phyloP scores from a whole-genome alignment of 2,113 vertebrate genomes.

The Chionomys nivalis region DNA sequence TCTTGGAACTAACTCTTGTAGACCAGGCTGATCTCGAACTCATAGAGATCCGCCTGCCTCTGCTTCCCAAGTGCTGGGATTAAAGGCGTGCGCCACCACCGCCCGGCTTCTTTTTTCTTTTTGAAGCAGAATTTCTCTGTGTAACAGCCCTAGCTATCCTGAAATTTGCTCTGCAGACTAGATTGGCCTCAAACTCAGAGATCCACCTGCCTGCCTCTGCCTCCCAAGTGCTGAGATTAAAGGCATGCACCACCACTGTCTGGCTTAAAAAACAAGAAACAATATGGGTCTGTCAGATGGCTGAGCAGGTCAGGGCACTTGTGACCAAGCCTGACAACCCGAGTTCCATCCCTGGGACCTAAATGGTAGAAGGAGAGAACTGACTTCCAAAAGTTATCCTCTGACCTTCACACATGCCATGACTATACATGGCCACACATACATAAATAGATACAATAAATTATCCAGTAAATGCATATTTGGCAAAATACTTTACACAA shows the following conservation, averaged over 20 bases:
- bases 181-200: background rate
- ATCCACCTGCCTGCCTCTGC: background rate
- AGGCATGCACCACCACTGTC: background rate
- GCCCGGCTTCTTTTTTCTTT: background rate
- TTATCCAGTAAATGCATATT: conserved; percentile 58
- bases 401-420: background rate
- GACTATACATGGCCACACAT: background rate
- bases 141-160: background rate
- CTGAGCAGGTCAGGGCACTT: background rate
- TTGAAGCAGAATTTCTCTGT: background rate
- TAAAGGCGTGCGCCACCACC: too few relatives aligned
- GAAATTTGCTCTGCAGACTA: background rate
- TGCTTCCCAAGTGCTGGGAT: too few relatives aligned
- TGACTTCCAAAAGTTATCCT: background rate
- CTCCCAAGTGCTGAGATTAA: background rate
- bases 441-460: background rate
- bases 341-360: background rate
- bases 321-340: background rate
- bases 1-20: too few relatives aligned
- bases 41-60: too few relatives aligned
- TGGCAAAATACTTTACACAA: conserved; percentile 57
- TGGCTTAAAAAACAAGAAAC: background rate
- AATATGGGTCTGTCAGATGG: background rate
- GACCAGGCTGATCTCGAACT: too few relatives aligned
- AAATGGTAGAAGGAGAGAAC: background rate